Evolutionary conservation across 2,888 invertebrate genomes (phyloP).

Genomic region (Graphium colonna): DNA sequence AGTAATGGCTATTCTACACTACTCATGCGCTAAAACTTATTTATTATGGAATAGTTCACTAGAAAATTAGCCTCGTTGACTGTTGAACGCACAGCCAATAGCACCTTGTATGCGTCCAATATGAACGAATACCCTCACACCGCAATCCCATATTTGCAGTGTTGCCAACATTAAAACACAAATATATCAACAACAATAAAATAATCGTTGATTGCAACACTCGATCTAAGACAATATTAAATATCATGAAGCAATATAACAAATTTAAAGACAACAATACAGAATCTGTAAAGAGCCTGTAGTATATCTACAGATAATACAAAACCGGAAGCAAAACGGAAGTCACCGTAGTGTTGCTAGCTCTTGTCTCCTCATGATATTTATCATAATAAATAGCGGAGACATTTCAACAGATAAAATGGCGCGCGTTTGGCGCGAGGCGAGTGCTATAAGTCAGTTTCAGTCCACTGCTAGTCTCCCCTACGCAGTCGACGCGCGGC

Average conservation of each 20-base stretch:
- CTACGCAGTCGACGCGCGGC: slow-evolving; percentile 76
- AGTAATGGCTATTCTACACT: background rate
- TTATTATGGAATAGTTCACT: slow-evolving; percentile 3
- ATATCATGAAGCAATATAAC: background rate
- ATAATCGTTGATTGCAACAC: background rate
- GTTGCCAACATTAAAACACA: background rate
- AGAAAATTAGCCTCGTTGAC: slow-evolving; percentile 19
- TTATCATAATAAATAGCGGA: slow-evolving; percentile 20
- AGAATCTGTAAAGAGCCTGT: background rate
- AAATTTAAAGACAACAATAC: background rate
- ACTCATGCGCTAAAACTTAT: background rate
- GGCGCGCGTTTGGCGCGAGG: slow-evolving; percentile 35
- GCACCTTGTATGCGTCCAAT: slow-evolving; percentile 13
- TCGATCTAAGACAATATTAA: background rate
- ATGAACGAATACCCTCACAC: slow-evolving; percentile 9
- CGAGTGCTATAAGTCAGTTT: slow-evolving; percentile 74
- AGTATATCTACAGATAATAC: slow-evolving; percentile 2
- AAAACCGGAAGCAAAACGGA: slow-evolving; percentile 1
- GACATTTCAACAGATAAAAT: slow-evolving; percentile 10
- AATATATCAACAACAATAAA: slow-evolving; percentile 1
- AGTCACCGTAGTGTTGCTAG: background rate
- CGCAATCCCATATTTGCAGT: background rate
- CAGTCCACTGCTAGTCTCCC: slow-evolving; percentile 83
- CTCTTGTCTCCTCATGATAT: background rate
- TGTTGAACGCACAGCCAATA: slow-evolving; percentile 17